Evolutionary conservation across 2,888 invertebrate genomes (phyloP).

Genomic region (Drosophila picticornis): DNA sequence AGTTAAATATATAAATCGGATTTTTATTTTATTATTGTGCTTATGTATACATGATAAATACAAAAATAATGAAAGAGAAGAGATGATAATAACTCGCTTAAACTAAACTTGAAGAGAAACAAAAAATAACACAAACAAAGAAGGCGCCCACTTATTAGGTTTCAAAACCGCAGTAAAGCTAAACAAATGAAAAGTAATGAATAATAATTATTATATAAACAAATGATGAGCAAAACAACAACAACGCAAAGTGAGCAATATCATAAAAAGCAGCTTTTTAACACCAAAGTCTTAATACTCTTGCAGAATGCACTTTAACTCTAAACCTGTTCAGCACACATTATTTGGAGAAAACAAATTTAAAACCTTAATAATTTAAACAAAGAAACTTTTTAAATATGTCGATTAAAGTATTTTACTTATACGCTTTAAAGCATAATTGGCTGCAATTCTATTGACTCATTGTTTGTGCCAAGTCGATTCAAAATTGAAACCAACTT

Average conservation of each 20-base stretch:
- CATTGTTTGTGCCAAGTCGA: slow-evolving; percentile 5
- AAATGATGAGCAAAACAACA: slow-evolving; percentile 65
- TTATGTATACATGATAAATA: slow-evolving; percentile 14
- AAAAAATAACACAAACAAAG: slow-evolving; percentile 15
- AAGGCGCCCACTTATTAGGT: slow-evolving; percentile 65
- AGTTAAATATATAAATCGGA: slow-evolving; percentile 13
- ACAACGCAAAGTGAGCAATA: slow-evolving; percentile 32
- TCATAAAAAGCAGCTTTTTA: neutral
- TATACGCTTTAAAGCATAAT: neutral
- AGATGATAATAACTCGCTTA: slow-evolving; percentile 39
- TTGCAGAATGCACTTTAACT: slow-evolving; percentile 6
- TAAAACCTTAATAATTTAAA: neutral
- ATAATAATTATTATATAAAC: slow-evolving; percentile 63
- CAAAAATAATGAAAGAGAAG: slow-evolving; percentile 26
- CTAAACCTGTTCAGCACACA: neutral
- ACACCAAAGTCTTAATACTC: slow-evolving; percentile 26
- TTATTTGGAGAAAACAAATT: neutral
- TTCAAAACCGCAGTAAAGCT: slow-evolving; percentile 65
- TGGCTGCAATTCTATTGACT: neutral
- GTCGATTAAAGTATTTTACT: neutral
- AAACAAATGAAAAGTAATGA: slow-evolving; percentile 52
- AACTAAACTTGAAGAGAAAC: slow-evolving; percentile 28
- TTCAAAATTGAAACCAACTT: neutral
- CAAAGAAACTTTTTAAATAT: neutral
- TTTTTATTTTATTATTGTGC: slow-evolving; percentile 16